phyloP scores from a whole-genome alignment of 30 jellyfish, hydroid and myxozoan genomes.

The Aurelia coerulea region DNA sequence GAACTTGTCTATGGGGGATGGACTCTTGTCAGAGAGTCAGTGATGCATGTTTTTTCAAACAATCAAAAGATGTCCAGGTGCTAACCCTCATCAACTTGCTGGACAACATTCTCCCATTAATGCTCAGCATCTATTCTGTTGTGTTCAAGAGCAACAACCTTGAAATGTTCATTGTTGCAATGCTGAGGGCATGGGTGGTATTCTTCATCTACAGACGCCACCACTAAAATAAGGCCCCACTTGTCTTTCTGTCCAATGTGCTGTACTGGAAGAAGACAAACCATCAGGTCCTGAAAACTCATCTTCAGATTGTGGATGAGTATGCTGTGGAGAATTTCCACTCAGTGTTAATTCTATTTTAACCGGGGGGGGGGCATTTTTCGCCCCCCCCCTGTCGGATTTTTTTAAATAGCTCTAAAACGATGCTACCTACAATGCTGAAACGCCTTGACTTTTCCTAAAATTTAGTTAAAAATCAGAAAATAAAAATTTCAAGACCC shows the following conservation, averaged over 20 bases:
- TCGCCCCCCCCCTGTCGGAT: too few species aligned
- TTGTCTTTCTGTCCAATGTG: not conserved
- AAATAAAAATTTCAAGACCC: too few species aligned
- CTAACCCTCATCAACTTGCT: constrained; percentile 31
- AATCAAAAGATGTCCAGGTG: constrained; percentile 21
- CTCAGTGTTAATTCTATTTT: too few species aligned
- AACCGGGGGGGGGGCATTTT: too few species aligned
- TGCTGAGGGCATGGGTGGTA: constrained; percentile 10
- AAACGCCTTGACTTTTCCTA: too few species aligned
- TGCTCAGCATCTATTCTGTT: constrained; percentile 13
- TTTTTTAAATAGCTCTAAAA: too few species aligned
- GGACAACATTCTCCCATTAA: constrained; percentile 21
- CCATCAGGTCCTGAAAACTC: not conserved
- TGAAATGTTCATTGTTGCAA: not conserved
- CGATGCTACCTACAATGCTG: too few species aligned
- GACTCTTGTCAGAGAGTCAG: constrained; percentile 45
- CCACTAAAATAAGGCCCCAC: not conserved
- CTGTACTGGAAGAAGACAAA: not conserved
- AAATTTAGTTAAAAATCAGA: too few species aligned
- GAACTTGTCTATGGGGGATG: constrained; percentile 38
- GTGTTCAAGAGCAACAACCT: constrained; percentile 3
- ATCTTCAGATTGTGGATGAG: not conserved
- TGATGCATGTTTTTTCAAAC: not conserved
- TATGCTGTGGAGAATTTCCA: constrained; percentile 3
- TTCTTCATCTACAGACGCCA: not conserved